Conservation (phyloP, 2,888 invertebrate species). For the Drosophila melanosoma region DNA sequence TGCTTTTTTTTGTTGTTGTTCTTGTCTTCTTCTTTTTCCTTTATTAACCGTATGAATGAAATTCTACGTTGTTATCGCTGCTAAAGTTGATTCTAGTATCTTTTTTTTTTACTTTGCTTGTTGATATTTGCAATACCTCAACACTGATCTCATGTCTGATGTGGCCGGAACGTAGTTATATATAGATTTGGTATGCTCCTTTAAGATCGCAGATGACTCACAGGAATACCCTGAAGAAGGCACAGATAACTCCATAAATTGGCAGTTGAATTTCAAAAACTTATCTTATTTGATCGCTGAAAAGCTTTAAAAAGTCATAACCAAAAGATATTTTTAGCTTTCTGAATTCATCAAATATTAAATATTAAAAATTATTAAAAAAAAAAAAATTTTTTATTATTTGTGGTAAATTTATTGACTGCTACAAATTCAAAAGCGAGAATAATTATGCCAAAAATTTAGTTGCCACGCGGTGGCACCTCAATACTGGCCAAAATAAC, state of each 20-base stretch:
- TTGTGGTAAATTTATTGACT: neutral
- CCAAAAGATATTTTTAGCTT: neutral
- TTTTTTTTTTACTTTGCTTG: conserved; percentile 10
- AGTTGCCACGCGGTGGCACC: neutral
- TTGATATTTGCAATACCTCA: conserved; percentile 36
- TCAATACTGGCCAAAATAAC: conserved; percentile 63
- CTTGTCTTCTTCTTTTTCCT: neutral
- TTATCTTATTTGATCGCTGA: neutral
- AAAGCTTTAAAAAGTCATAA: neutral
- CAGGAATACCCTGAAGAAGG: neutral
- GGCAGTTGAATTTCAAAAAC: neutral
- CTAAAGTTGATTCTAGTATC: conserved; percentile 24
- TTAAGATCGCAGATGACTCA: neutral
- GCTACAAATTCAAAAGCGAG: neutral
- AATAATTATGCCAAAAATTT: neutral
- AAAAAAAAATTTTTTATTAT: neutral
- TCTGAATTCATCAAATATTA: neutral
- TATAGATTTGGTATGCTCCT: neutral
- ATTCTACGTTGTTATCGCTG: conserved; percentile 46
- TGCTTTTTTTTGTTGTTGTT: conserved; percentile 16
- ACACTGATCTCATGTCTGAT: conserved; percentile 6
- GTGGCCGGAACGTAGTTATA: neutral
- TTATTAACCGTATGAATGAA: conserved; percentile 61
- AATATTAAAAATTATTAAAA: no score
- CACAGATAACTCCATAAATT: neutral